Evolutionary conservation across 2,113 vertebrate species (phyloP).

Genomic region (Laticauda laticaudata): DNA sequence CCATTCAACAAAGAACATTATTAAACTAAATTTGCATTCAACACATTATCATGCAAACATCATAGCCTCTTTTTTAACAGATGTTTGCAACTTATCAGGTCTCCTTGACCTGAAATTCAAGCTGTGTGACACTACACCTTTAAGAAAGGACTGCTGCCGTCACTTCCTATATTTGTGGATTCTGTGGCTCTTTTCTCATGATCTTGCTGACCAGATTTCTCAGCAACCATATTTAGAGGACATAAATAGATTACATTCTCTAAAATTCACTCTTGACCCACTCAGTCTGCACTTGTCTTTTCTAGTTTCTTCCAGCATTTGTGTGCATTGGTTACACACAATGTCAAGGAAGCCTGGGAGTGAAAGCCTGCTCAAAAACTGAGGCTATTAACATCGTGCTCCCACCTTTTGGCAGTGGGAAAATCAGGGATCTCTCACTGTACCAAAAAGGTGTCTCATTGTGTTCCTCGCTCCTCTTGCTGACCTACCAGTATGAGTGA

Average conservation of each 20-base stretch:
- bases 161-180: background rate
- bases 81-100: background rate
- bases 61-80: background rate
- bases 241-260: background rate
- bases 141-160: background rate
- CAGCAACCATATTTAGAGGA: background rate
- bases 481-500: background rate
- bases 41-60: background rate
- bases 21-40: background rate
- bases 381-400: background rate
- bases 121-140: background rate
- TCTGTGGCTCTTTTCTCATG: background rate
- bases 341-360: background rate
- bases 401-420: background rate
- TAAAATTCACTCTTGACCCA: background rate
- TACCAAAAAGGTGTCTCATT: background rate
- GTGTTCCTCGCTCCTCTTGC: background rate
- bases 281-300: background rate
- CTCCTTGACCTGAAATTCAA: background rate
- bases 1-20: background rate
- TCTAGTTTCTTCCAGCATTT: background rate
- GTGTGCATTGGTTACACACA: background rate
- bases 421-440: background rate
- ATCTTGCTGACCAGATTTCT: background rate
- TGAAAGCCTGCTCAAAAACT: background rate